Evolutionary conservation across 1,140 invertebrate genomes (phyloP).

Genomic region (Neotoxoptera formosana): DNA sequence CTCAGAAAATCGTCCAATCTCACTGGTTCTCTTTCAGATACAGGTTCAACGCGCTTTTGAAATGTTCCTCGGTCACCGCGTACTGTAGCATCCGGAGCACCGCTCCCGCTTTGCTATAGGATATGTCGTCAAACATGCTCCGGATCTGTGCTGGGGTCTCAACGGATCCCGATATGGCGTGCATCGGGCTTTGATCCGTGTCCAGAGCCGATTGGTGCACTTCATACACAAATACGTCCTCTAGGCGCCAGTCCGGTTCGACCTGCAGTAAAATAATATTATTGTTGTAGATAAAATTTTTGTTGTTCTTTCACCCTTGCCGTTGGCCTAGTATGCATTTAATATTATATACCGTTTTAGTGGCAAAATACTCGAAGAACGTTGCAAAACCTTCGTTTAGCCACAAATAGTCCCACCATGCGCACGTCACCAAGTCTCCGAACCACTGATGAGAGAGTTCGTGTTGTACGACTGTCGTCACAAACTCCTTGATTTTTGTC

Average conservation of each 20-base stretch:
- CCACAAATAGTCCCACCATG: slow-evolving; percentile 67
- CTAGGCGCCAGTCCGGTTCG: slow-evolving; percentile 62
- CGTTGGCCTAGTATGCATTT: background rate
- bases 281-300: background rate
- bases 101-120: slow-evolving; percentile 82
- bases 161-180: slow-evolving; percentile 89
- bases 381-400: slow-evolving; percentile 69
- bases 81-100: slow-evolving; percentile 81
- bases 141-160: slow-evolving; percentile 88
- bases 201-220: slow-evolving; percentile 66
- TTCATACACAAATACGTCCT: slow-evolving; percentile 65
- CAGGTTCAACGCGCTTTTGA: slow-evolving; percentile 65
- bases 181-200: slow-evolving; percentile 67
- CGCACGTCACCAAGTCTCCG: slow-evolving; percentile 65
- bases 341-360: slow-evolving; percentile 17
- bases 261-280: slow-evolving; percentile 60
- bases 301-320: background rate
- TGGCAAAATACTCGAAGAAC: slow-evolving; percentile 63
- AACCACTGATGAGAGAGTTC: slow-evolving; percentile 68
- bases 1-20: background rate
- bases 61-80: slow-evolving; percentile 71
- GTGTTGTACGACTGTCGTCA: slow-evolving; percentile 66
- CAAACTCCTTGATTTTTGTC: slow-evolving; percentile 61
- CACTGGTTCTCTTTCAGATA: slow-evolving; percentile 32
- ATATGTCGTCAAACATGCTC: slow-evolving; percentile 93